Base-by-base conservation (phyloP, 2,888 invertebrate genomes). In the Apoda limacodes region DNA sequence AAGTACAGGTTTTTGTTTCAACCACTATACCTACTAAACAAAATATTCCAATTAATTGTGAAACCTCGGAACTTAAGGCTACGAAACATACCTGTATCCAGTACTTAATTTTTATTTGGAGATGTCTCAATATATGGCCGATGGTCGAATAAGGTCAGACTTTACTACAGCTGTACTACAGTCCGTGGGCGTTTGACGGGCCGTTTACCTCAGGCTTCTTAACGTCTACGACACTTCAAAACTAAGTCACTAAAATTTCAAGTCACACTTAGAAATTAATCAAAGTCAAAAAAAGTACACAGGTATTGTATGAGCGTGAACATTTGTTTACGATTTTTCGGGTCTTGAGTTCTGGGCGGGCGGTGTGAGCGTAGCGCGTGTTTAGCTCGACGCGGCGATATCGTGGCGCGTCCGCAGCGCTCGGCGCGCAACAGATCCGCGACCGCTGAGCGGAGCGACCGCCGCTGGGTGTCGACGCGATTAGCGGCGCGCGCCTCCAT, bases 311-410 rank as follows among this genome's bases (percentile, higher is more conserved):
- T 17, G 17, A n/a, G 50, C 55, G 56, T 52, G 51, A 43, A 43
- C 60, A 62, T 63, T 65, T 74, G 71, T 74, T 72, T 74, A 71
- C 64, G n/a, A n/a, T n/a, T n/a, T n/a, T n/a, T n/a, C n/a, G 60
- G 31, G 31, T 17, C 50, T 43, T 43, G 43, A 49, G 57, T 50
- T 50, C 42, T 54, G 60, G 60, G 60, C 63, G 50, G 52, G 47
- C 48, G 42, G 47, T 43, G 47, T 46, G 39, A 44, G 35, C 48
- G 52, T 48, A 39, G 45, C 35, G 41, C 39, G 34, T 38, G 51
- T 14, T n/a, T n/a, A n/a, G n/a, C n/a, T n/a, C n/a, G n/a, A n/a
- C n/a, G n/a, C 32, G 36, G 31, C 25, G 30, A 35, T 41, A 25
- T 34, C 44, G 48, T 40, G 47, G 57, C 61, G 68, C 75, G 68